Evolutionary conservation across 2,113 vertebrate genomes (phyloP), one percentile per base, ranked within the genome.

Genomic region (Clinocottus analis): DNA sequence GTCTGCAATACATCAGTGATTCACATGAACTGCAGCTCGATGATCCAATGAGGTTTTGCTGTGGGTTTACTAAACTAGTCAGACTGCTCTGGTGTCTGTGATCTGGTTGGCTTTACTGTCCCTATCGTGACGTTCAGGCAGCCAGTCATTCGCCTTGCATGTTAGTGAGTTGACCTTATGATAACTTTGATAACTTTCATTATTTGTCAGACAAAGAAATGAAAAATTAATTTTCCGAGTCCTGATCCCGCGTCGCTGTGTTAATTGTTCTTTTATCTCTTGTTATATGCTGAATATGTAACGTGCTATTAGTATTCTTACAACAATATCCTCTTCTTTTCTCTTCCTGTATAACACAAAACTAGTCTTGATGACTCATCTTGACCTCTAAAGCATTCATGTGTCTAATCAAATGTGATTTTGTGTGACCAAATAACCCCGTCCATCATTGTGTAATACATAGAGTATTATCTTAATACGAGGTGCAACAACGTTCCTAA

Each of bases 31-130:
- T 75, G 51, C 55, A 64, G 45, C 49, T 63, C 79, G 80, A 51
- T 75, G 62, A 77, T 80, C 14, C 78, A 77, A 80, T 75, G 21
- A 73, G 27, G 17, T 53, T 77, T 87, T n/a, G 5, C 45, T 64
- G 29, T 37, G 23, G 4, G n/a, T 31, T 65, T 69, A 33, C 31
- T 77, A 25, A 17, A 3, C 5, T 21, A 59, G 51, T 51, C 14
- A 35, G 6, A 47, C 16, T 37, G n/a, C n/a, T n/a, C n/a, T n/a
- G n/a, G n/a, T n/a, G n/a, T n/a, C n/a, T n/a, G n/a, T n/a, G n/a
- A n/a, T n/a, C n/a, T n/a, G 1, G 5, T 55, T 43, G 10, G 13
- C 10, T 56, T 39, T 39, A 17, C 39, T 67, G 3, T 2, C 16
- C 39, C n/a, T 37, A 7, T 21, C 11, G 3, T 8, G 29, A 33